Conservation (phyloP, 2,113 vertebrate genomes). For the Empidonax alnorum region DNA sequence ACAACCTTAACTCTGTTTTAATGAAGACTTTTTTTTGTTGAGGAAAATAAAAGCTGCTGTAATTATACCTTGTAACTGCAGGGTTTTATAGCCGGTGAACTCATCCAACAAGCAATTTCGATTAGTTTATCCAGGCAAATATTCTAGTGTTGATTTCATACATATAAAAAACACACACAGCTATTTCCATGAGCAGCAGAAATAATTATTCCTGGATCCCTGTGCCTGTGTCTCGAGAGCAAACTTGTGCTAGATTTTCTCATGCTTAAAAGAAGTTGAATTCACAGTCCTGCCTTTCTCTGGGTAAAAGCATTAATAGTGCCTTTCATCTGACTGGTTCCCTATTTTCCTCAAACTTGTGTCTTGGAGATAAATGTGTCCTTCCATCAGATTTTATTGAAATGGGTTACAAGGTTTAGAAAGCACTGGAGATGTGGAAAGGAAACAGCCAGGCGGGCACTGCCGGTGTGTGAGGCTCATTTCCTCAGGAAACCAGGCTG, state of each 20-base stretch:
- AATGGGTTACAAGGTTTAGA: slow-evolving; percentile 42
- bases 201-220: slow-evolving; percentile 34
- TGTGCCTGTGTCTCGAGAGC: background rate
- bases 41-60: slow-evolving; percentile 68
- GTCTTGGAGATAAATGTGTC: slow-evolving; percentile 33
- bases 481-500: slow-evolving; percentile 49
- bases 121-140: slow-evolving; percentile 71
- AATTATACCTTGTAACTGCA: slow-evolving; percentile 67
- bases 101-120: slow-evolving; percentile 68
- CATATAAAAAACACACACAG: slow-evolving; percentile 6
- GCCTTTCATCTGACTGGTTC: slow-evolving; percentile 22
- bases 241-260: background rate
- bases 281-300: background rate
- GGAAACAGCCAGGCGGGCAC: background rate
- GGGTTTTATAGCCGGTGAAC: slow-evolving; percentile 64
- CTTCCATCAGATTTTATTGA: slow-evolving; percentile 33
- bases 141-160: slow-evolving; percentile 59
- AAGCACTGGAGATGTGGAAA: slow-evolving; percentile 8
- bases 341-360: slow-evolving; percentile 15
- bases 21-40: slow-evolving; percentile 61
- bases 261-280: background rate
- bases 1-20: slow-evolving; percentile 68
- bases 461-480: background rate
- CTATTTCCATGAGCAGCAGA: slow-evolving; percentile 12
- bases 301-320: background rate